These are phyloP conservation scores for Semaprochilodus insignis DNA, from an alignment of 2,797 vertebrate genomes.

Conservation along the genomic window DNA sequence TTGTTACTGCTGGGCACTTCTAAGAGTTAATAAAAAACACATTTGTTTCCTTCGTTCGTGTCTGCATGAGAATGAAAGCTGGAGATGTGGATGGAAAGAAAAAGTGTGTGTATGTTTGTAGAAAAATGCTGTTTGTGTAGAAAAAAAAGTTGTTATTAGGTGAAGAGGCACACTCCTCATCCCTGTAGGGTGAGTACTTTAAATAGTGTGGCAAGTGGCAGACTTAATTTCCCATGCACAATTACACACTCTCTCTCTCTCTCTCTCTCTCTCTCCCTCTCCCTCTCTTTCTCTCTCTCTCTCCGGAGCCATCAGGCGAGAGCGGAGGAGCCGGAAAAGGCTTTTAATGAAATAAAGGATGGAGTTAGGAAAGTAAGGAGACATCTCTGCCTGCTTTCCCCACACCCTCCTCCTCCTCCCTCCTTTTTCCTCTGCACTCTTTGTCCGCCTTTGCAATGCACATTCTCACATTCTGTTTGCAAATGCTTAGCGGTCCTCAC, in stretches of 20 bases:
- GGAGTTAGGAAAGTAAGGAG: constrained; percentile 28
- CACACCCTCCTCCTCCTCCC: not conserved
- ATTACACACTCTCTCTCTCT: constrained; percentile 73
- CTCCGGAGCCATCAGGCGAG: constrained; percentile 77
- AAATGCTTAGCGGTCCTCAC: not conserved
- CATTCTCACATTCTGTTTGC: not conserved
- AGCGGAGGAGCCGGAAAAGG: constrained; percentile 74
- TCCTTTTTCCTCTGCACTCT: not conserved
- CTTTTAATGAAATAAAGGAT: constrained; percentile 65
- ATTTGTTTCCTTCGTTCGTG: not conserved
- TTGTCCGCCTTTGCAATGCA: not conserved
- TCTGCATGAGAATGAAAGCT: constrained; percentile 1
- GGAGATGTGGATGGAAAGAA: not conserved
- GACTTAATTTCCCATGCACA: constrained; percentile 80
- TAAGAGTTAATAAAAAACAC: not conserved
- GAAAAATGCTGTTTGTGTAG: not conserved
- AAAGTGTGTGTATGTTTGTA: not conserved
- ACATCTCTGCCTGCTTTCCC: constrained; percentile 34
- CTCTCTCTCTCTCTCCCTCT: constrained; percentile 56
- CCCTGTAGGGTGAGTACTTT: constrained; percentile 77
- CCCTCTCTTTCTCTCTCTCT: constrained; percentile 61
- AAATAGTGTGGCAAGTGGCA: constrained; percentile 80
- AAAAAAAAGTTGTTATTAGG: constrained; percentile 63
- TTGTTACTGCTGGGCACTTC: not conserved
- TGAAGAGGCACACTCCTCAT: constrained; percentile 68